These are phyloP conservation scores for Psophia crepitans DNA, from an alignment of 2,113 vertebrate genomes.

Conservation along the genomic window DNA sequence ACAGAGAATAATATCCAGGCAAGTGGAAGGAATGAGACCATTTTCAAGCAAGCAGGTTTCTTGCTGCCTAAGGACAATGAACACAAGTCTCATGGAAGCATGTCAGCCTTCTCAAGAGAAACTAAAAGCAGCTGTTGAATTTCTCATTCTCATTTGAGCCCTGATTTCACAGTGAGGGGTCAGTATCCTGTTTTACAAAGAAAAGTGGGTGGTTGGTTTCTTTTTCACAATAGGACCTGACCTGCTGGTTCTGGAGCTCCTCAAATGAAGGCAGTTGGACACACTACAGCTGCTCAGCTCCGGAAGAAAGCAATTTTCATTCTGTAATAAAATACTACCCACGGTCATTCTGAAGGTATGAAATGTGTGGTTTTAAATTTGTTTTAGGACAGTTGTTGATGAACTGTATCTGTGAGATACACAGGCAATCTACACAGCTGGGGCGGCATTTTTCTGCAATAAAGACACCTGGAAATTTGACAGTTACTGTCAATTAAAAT, in stretches of 20 bases:
- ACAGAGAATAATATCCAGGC: not conserved
- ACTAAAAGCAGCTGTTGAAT: constrained; percentile 51
- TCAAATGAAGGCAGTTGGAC: not conserved
- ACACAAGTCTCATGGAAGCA: not conserved
- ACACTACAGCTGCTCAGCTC: not conserved
- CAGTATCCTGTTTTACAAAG: constrained; percentile 38
- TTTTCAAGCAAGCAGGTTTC: constrained; percentile 40
- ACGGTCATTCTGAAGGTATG: not conserved
- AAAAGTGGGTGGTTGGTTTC: not conserved
- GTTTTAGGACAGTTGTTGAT: not conserved
- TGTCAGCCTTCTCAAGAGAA: constrained; percentile 4
- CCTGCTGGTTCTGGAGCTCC: constrained; percentile 28
- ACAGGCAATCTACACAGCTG: not conserved
- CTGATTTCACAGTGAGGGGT: constrained; percentile 30
- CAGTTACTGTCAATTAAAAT: not conserved
- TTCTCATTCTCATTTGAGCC: not conserved
- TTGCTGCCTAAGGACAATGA: not conserved
- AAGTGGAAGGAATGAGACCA: not conserved
- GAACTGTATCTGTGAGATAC: not conserved
- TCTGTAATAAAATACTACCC: constrained; percentile 26
- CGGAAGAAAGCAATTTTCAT: not conserved
- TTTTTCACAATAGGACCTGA: constrained; percentile 5
- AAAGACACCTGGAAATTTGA: not conserved
- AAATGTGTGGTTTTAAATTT: not conserved
- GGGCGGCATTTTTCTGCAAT: not conserved